These are phyloP conservation scores for Cryptoleucopteryx plumbea DNA, from an alignment of 2,113 vertebrate species.

Conservation along the genomic window DNA sequence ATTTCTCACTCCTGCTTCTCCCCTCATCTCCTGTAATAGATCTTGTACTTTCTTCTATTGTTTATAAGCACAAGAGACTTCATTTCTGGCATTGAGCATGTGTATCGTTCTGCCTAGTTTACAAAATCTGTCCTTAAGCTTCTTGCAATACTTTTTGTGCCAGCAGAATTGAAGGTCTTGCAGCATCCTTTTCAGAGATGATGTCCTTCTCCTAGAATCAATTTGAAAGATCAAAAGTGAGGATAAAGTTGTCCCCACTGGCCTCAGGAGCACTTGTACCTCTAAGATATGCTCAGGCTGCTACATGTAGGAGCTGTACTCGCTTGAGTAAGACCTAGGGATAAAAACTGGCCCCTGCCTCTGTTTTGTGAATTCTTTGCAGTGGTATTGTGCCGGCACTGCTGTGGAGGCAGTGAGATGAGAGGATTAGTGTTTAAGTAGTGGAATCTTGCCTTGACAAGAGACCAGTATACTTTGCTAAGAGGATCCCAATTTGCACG, in stretches of 20 bases:
- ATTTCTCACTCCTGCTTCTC: background rate
- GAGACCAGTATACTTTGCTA: background rate
- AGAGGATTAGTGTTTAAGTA: background rate
- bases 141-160: background rate
- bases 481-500: background rate
- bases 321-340: rapidly evolving
- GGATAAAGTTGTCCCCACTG: background rate
- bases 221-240: background rate
- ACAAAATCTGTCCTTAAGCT: background rate
- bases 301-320: background rate
- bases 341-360: too few relatives aligned
- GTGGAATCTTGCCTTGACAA: background rate
- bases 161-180: background rate
- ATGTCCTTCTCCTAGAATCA: background rate
- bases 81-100: background rate
- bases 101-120: background rate
- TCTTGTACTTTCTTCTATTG: background rate
- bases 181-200: background rate
- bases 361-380: background rate
- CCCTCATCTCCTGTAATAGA: background rate
- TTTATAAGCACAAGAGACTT: background rate
- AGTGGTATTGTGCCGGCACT: rapidly evolving
- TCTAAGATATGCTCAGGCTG: background rate
- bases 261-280: background rate
- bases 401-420: background rate